phyloP scores from a whole-genome alignment of 2,797 vertebrate genomes.

The Mormyrops attenuatus region DNA sequence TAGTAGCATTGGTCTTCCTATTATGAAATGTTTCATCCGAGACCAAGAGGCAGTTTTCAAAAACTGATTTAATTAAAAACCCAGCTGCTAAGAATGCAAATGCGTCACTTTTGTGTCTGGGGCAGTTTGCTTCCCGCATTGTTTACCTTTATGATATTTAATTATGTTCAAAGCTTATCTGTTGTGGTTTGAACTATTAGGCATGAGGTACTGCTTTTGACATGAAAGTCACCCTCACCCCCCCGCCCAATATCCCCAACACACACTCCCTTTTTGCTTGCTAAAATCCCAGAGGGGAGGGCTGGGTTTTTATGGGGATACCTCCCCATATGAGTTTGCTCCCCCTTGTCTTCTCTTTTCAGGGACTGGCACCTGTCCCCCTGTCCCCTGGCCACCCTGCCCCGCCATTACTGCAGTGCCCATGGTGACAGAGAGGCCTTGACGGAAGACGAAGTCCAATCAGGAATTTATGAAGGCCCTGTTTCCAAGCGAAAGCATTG shows the following conservation, averaged over 20 bases:
- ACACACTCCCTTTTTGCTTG: neutral
- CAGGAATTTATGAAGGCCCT: neutral
- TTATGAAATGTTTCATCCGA: conserved; percentile 19
- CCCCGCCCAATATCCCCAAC: neutral
- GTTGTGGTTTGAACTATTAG: neutral
- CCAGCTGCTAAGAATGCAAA: conserved; percentile 22
- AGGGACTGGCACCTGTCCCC: neutral
- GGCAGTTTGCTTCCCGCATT: neutral
- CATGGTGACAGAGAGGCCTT: conserved; percentile 2
- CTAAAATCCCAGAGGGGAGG: neutral
- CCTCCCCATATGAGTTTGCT: too few species aligned
- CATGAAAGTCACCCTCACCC: neutral
- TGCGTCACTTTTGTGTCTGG: neutral
- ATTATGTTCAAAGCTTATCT: conserved; percentile 1
- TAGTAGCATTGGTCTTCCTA: neutral
- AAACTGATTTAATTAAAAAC: conserved; percentile 23
- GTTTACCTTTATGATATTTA: neutral
- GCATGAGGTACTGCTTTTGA: neutral
- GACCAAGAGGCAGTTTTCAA: conserved; percentile 17
- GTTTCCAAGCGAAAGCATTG: conserved; percentile 19
- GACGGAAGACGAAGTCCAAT: neutral
- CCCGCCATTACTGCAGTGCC: neutral
- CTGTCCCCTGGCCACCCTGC: too few species aligned
- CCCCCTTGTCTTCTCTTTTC: neutral
- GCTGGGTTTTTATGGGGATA: neutral